A percentile compares a stretch with the other conserved stretches of the same genome.
phyloP scores from a whole-genome alignment of 2,888 invertebrate genomes.

The Blastobasis lacticolella region DNA sequence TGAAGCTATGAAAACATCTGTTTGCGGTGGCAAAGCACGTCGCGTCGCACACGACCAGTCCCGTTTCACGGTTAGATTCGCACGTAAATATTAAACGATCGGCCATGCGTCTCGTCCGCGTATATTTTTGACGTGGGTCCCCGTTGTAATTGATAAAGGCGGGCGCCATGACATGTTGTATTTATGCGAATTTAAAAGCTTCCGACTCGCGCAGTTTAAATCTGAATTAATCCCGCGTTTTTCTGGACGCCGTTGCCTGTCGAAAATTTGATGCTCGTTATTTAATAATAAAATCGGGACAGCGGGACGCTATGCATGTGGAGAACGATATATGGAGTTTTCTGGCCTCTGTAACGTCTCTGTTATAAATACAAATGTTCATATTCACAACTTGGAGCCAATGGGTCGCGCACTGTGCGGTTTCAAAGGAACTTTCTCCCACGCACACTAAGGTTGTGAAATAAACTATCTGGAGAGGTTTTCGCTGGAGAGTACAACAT shows the following conservation, averaged over 20 bases:
- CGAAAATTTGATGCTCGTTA: constrained; percentile 42
- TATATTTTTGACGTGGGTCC: constrained; percentile 46
- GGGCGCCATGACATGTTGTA: constrained; percentile 59
- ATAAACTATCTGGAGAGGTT: no score
- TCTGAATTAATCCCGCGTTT: constrained; percentile 57
- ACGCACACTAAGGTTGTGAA: no score
- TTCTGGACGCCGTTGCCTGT: constrained; percentile 36
- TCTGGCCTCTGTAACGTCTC: not conserved
- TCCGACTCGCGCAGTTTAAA: constrained; percentile 54
- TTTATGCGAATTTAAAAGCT: constrained; percentile 69
- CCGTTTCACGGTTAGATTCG: not conserved
- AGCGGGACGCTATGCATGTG: not conserved
- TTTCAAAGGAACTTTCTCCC: no score
- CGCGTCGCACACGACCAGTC: not conserved
- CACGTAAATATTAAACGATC: constrained; percentile 47
- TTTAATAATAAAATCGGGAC: constrained; percentile 35
- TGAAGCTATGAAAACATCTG: no score
- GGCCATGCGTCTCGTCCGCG: constrained; percentile 11
- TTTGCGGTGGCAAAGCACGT: no score
- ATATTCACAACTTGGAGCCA: no score
- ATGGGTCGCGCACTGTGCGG: no score
- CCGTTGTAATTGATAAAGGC: constrained; percentile 66
- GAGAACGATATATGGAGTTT: not conserved
- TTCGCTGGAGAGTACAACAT: no score
- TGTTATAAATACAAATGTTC: no score